Conservation (phyloP, 1,140 invertebrate species). For the Drosophila trapezifrons region DNA sequence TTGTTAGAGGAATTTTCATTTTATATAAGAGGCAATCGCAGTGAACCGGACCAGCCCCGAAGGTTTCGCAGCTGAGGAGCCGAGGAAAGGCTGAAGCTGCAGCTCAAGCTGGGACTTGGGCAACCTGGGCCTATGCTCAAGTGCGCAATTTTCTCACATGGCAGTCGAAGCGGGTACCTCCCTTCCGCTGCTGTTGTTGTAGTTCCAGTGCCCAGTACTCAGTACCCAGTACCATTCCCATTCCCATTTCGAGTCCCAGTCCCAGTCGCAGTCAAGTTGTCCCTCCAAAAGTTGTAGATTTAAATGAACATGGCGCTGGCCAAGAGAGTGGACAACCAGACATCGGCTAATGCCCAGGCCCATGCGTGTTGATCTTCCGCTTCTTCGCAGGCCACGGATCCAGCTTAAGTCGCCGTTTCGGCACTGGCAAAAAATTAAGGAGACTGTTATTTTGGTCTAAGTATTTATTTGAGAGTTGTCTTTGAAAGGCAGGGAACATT, state of each 20-base stretch:
- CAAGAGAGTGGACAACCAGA: constrained; percentile 53
- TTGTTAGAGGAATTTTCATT: constrained; percentile 62
- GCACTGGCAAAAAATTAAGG: constrained; percentile 2
- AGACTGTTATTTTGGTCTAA: rapidly evolving
- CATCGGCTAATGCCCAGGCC: constrained; percentile 67
- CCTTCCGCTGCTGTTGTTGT: constrained; percentile 29
- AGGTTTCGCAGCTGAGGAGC: constrained; percentile 53
- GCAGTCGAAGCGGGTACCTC: constrained; percentile 17
- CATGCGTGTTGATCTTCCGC: constrained; percentile 77
- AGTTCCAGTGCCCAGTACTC: not conserved
- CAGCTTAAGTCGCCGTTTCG: constrained; percentile 11
- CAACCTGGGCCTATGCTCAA: constrained; percentile 38
- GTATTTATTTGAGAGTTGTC: not conserved
- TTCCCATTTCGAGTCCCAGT: constrained; percentile 33
- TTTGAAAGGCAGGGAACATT: not conserved
- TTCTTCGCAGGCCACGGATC: constrained; percentile 20
- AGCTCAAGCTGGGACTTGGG: not conserved
- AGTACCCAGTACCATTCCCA: constrained; percentile 4
- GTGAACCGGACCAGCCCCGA: constrained; percentile 61
- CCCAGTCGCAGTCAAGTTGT: constrained; percentile 70
- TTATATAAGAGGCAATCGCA: constrained; percentile 65
- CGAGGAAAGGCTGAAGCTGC: constrained; percentile 16
- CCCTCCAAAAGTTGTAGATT: constrained; percentile 82
- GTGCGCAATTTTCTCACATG: constrained; percentile 82
- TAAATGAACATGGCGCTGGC: constrained; percentile 77